Evolutionary conservation across 1,140 invertebrate genomes (phyloP), one percentile per base, ranked within the genome.

Genomic region (Ditylenchus dipsaci): DNA sequence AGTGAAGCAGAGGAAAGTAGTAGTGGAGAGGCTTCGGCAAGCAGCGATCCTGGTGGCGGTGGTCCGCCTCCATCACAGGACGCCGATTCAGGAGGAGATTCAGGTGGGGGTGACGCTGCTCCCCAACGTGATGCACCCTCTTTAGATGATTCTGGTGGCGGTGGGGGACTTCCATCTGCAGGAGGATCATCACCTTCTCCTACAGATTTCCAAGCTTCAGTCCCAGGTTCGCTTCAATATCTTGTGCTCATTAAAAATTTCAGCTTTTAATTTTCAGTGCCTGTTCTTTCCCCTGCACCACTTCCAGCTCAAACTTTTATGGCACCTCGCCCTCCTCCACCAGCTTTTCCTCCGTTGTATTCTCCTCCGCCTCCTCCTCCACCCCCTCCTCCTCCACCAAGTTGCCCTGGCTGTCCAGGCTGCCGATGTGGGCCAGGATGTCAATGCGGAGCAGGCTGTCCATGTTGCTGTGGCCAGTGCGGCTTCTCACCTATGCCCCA

Each of bases 261-360:
- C 33, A 38, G 11, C 33, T 38, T 38, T 45, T 7, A 49, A 17
- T 21, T 69, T 38, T 68, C 67, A 26, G 68, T 72, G 23, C 68
- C 68, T 23, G 68, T 69, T 17, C 26, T 69, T 19, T 58, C 68
- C 11, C 68, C 68, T 19, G 38, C 68, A 17, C 29, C 70, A 15
- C 21, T 72, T 1, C 68, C 68, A n/a, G 71, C 72, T 47, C 43
- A 58, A 42, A 21, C 72, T 26, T 73, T 69, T 30, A 1, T 33
- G 23, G 27, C 49, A 15, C 68, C 68, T 15, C 68, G 11, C 11
- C 0, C 71, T n/a, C 42, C 30, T 17, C n/a, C 45, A 21, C 69
- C 23, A 1, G 11, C 68, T 19, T 23, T 26, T 26, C 17, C 15
- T 30, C 67, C 62, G 21, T 26, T 27, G 7, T 7, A 17, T 67